Conservation (phyloP, 2,888 invertebrate genomes). For the Drosophila gaucha region DNA sequence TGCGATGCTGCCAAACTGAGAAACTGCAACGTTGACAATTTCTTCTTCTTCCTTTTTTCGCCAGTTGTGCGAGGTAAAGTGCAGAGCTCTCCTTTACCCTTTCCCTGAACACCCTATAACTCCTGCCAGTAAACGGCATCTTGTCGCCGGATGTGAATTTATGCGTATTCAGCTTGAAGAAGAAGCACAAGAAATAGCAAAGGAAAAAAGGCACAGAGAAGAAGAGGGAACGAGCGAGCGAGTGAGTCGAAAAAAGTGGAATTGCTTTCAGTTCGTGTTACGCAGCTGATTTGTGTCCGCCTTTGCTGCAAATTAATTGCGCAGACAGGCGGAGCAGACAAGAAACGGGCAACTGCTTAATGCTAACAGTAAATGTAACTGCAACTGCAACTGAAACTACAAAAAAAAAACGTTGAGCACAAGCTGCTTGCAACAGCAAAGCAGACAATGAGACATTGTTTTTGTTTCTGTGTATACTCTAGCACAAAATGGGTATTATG, state of each 20-base stretch:
- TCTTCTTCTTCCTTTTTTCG: slow-evolving; percentile 22
- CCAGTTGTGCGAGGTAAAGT: slow-evolving; percentile 48
- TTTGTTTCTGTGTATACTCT: slow-evolving; percentile 3
- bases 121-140: slow-evolving; percentile 47
- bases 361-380: slow-evolving; percentile 18
- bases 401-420: slow-evolving; percentile 2
- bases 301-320: slow-evolving; percentile 77
- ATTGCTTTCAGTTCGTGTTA: slow-evolving; percentile 59
- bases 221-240: not conserved
- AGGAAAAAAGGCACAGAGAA: not conserved
- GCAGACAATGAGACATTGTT: slow-evolving; percentile 12
- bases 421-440: slow-evolving; percentile 16
- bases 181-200: slow-evolving; percentile 22
- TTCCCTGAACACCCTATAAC: not conserved
- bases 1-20: slow-evolving; percentile 75
- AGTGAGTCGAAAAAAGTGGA: slow-evolving; percentile 20
- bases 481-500: not conserved
- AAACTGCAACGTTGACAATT: slow-evolving; percentile 70
- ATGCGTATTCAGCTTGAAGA: slow-evolving; percentile 73
- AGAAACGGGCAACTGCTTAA: slow-evolving; percentile 26
- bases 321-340: slow-evolving; percentile 61
- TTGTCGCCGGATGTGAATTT: slow-evolving; percentile 79
- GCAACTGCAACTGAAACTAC: slow-evolving; percentile 20
- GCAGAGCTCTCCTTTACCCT: slow-evolving; percentile 13
- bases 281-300: slow-evolving; percentile 70